phyloP scores from a whole-genome alignment of 1,140 invertebrate genomes.

The Aphaenogaster floridana region DNA sequence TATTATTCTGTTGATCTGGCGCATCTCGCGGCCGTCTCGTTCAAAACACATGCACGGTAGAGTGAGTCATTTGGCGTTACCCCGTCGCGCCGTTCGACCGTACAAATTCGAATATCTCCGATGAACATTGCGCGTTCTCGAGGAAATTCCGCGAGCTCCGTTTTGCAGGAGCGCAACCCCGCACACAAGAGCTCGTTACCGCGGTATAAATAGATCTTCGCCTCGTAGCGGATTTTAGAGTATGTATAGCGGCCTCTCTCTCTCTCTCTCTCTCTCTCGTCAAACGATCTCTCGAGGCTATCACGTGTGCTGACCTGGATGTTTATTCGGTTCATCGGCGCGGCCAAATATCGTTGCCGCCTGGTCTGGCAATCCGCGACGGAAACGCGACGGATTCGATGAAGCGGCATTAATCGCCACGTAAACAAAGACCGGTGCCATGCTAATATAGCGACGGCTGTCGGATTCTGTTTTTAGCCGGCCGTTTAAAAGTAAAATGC shows the following conservation, averaged over 20 bases:
- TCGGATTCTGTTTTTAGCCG: conserved; percentile 27
- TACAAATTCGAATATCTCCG: conserved; percentile 34
- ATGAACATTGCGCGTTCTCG: conserved; percentile 44
- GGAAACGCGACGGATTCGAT: conserved; percentile 39
- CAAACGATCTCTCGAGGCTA: conserved; percentile 72
- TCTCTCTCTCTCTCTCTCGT: neutral
- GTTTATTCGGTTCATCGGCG: conserved; percentile 75
- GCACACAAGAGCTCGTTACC: conserved; percentile 73
- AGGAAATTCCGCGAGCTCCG: conserved; percentile 65
- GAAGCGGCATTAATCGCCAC: conserved; percentile 37
- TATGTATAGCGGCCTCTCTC: conserved; percentile 56
- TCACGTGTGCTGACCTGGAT: conserved; percentile 76
- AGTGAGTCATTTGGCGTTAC: conserved; percentile 33
- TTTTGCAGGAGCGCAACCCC: conserved; percentile 70
- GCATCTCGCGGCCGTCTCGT: neutral
- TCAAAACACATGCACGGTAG: neutral
- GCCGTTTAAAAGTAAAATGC: conserved; percentile 16
- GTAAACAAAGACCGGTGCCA: conserved; percentile 36
- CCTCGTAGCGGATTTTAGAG: conserved; percentile 72
- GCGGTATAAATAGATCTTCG: conserved; percentile 72
- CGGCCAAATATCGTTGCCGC: conserved; percentile 61
- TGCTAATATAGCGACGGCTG: neutral
- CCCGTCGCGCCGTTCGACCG: conserved; percentile 1
- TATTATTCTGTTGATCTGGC: conserved; percentile 19
- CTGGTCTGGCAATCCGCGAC: conserved; percentile 14